Conservation (phyloP, 2,797 vertebrate species). For the Microctenopoma steveboyesi region DNA sequence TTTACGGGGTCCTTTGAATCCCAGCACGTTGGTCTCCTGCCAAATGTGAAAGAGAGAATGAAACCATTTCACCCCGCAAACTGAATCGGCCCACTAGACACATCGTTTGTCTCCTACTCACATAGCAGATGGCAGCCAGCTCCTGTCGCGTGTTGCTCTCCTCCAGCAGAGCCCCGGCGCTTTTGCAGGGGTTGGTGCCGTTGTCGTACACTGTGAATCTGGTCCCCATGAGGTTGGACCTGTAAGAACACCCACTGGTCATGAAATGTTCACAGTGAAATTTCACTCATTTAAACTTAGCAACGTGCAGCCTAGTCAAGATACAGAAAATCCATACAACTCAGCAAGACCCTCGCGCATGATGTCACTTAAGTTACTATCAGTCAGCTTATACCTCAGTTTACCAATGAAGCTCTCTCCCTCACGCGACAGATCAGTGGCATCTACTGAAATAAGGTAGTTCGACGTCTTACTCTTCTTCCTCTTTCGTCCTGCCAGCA, state of each 20-base stretch:
- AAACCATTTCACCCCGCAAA: neutral
- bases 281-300: too few relatives aligned
- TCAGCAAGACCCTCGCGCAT: too few relatives aligned
- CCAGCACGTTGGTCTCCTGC: slow-evolving; percentile 97
- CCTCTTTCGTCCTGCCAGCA: slow-evolving; percentile 95
- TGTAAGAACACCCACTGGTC: slow-evolving; percentile 50
- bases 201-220: slow-evolving; percentile 97
- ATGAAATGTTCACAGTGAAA: neutral
- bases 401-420: slow-evolving; percentile 97
- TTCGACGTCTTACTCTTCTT: slow-evolving; percentile 99
- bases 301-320: too few relatives aligned
- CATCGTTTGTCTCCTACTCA: slow-evolving; percentile 75
- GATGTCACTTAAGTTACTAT: too few relatives aligned
- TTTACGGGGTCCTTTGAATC: slow-evolving; percentile 97
- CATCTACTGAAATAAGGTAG: slow-evolving; percentile 95
- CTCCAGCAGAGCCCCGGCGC: slow-evolving; percentile 85
- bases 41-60: neutral
- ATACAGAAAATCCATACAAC: too few relatives aligned
- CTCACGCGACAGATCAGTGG: slow-evolving; percentile 93
- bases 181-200: slow-evolving; percentile 91
- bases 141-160: slow-evolving; percentile 91
- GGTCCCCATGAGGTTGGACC: slow-evolving; percentile 98
- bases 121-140: slow-evolving; percentile 94
- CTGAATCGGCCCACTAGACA: neutral
- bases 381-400: slow-evolving; percentile 84